phyloP scores from a whole-genome alignment of 1,140 invertebrate genomes.

The Ridgeia piscesae region DNA sequence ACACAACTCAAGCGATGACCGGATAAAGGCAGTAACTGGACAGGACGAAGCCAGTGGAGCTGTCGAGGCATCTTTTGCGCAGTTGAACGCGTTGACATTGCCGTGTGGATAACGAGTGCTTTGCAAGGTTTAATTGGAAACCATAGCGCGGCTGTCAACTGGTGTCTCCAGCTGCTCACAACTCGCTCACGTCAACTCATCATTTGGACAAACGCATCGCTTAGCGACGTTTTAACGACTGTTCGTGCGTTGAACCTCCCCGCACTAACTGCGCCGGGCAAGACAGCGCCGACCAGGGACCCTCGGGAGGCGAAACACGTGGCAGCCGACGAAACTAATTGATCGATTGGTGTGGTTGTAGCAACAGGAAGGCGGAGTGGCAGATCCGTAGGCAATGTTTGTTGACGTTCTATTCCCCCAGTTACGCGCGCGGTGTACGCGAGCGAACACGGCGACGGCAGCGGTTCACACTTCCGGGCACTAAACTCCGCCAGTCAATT shows the following conservation, averaged over 20 bases:
- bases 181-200: not conserved
- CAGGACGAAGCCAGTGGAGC: not conserved
- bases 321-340: not conserved
- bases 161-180: not conserved
- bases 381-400: not conserved
- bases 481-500: too few species aligned
- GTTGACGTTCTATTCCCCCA: not conserved
- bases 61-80: not conserved
- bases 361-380: not conserved
- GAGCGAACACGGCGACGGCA: not conserved
- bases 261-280: not conserved
- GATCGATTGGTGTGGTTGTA: not conserved
- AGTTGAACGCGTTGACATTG: not conserved
- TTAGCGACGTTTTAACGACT: slow-evolving; percentile 5
- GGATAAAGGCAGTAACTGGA: not conserved
- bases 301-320: not conserved
- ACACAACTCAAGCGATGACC: not conserved
- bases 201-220: not conserved
- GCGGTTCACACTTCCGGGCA: too few species aligned
- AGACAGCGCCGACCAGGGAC: not conserved
- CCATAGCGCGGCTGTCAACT: not conserved
- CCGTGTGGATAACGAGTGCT: not conserved
- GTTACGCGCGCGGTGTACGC: not conserved
- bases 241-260: not conserved
- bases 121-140: not conserved